phyloP scores from a whole-genome alignment of 2,797 vertebrate species.

The Ibycter americanus region DNA sequence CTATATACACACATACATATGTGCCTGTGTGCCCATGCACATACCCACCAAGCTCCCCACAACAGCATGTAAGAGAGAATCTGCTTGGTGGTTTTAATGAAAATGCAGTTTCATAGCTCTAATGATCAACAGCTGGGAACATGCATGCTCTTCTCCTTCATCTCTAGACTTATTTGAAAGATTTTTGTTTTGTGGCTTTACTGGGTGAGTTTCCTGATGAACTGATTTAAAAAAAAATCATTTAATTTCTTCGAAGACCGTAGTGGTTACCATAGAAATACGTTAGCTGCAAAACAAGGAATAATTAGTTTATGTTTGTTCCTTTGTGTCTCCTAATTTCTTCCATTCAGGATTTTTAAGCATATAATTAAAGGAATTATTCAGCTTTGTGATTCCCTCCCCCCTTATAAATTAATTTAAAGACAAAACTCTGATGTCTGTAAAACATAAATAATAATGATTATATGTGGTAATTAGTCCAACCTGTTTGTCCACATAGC shows the following conservation, averaged over 20 bases:
- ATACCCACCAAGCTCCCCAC: neutral
- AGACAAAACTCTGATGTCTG: constrained; percentile 71
- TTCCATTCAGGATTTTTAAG: constrained; percentile 74
- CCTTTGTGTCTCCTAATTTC: constrained; percentile 73
- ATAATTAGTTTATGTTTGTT: constrained; percentile 69
- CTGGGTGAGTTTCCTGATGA: constrained; percentile 46
- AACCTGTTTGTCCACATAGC: constrained; percentile 70
- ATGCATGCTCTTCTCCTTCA: constrained; percentile 20
- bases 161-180: constrained; percentile 19
- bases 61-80: neutral
- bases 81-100: constrained; percentile 28
- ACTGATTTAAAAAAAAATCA: constrained; percentile 37
- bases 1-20: accelerated
- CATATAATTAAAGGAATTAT: constrained; percentile 76
- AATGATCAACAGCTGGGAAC: constrained; percentile 34
- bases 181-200: constrained; percentile 47
- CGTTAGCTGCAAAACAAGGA: constrained; percentile 53
- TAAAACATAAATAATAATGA: constrained; percentile 62
- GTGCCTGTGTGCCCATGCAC: neutral
- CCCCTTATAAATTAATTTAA: constrained; percentile 67
- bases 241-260: constrained; percentile 14
- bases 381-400: constrained; percentile 34
- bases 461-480: constrained; percentile 69
- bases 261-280: constrained; percentile 66
- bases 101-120: constrained; percentile 10